Evolutionary conservation across 2,888 invertebrate genomes (phyloP).

Genomic region (Drosophila tanythrix): DNA sequence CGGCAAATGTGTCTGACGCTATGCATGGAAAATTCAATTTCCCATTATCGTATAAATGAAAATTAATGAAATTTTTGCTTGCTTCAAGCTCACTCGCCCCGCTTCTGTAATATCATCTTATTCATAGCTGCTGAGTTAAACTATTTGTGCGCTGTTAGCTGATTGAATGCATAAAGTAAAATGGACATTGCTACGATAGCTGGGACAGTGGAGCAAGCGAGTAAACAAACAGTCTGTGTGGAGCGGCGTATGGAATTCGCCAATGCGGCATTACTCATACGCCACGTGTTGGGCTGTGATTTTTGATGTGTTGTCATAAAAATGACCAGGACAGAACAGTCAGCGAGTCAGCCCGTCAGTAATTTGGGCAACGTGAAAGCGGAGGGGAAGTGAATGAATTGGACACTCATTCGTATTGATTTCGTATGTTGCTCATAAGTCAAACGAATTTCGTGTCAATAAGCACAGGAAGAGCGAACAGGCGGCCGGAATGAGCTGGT

Average conservation of each 20-base stretch:
- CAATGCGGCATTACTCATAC: conserved; percentile 64
- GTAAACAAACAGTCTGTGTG: conserved; percentile 16
- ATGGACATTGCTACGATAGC: conserved; percentile 4
- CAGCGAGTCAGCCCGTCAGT: not conserved
- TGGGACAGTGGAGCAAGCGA: not conserved
- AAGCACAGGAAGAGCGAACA: conserved; percentile 25
- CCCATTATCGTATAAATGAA: conserved; percentile 73
- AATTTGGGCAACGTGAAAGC: not conserved
- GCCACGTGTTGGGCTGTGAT: conserved; percentile 62
- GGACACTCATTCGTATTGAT: conserved; percentile 50
- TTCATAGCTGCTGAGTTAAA: conserved; percentile 35
- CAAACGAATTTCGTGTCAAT: conserved; percentile 56
- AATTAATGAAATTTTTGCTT: conserved; percentile 66
- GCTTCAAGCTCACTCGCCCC: conserved; percentile 32
- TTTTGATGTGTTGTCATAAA: conserved; percentile 66
- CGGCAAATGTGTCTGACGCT: conserved; percentile 42
- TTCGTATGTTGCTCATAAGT: conserved; percentile 55
- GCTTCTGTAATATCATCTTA: conserved; percentile 40
- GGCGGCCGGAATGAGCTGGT: conserved; percentile 4
- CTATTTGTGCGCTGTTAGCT: conserved; percentile 57
- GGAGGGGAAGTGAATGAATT: conserved; percentile 20
- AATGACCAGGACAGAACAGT: conserved; percentile 20
- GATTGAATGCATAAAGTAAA: conserved; percentile 63
- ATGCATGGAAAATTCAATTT: conserved; percentile 69
- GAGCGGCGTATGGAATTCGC: conserved; percentile 37